Base-by-base conservation (phyloP, 2,797 vertebrate genomes). In the Brachymystax lenok region DNA sequence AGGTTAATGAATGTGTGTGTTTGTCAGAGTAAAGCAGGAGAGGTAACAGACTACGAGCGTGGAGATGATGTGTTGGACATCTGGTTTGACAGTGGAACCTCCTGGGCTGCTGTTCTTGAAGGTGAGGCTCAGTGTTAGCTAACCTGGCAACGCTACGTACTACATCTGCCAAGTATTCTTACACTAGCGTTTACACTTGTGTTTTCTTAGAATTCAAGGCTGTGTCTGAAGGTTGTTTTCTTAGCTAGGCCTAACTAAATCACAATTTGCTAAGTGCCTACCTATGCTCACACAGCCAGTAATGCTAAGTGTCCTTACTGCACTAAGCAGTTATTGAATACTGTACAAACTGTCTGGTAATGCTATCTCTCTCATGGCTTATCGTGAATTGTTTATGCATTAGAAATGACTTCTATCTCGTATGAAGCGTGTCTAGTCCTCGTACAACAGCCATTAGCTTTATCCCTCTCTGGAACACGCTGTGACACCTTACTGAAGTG, bases 61-160 rank as follows among this genome's bases (percentile, higher is more conserved):
- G 97, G 98, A 30, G 94, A 95, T 80, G 98, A 99, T 75, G 95
- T 99, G 54, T 83, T 99, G 52, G 98, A 99, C 91, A 98, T 99
- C 88, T 99, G 97, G 97, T 99, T 99, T 87, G 98, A 99, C 86
- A 99, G 98, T 24, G 98, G 98, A 69, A 90, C 93, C 1, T 99
- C 98, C 0, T 99, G 98, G 98, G 95, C 96, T 66, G 93, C 93
- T 14, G 96, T 98, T 59, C 93, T 99, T 54, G 94, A 95, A 92
- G 96, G 97, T 98, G 92, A 79, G 59, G 61, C 46, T 27, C 75
- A 35, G 27, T 24, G n/a, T 63, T 2, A 1, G 69, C n/a, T 24
- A 40, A 66, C 17, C 74, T 19, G 27, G 10, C n/a, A 0, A 51
- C 16, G 69, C 46, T 71, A 51, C 21, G 7, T 52, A 6, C 46